These are phyloP conservation scores for Megatriorchis doriae DNA, from an alignment of 2,113 vertebrate genomes.

Conservation along the genomic window DNA sequence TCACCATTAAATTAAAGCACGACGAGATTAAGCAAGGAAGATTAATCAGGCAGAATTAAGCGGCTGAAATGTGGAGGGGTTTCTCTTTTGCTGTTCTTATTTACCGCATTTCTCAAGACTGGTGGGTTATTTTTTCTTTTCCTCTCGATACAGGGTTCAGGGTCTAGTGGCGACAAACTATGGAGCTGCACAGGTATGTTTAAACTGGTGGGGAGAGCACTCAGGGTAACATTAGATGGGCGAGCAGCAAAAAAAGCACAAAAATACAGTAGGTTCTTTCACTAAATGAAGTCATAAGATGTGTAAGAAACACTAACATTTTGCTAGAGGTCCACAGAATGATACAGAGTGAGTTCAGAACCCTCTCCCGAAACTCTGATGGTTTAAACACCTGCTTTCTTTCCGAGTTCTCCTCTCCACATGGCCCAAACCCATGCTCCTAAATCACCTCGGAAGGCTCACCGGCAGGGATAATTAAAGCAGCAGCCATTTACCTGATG, in stretches of 20 bases:
- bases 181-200: not conserved
- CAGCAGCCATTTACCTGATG: conserved; percentile 82
- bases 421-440: accelerated
- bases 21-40: not conserved
- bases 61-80: not conserved
- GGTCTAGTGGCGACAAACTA: not conserved
- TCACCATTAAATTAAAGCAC: not conserved
- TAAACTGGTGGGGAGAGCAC: not conserved
- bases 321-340: not conserved
- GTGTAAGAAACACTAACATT: accelerated
- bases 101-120: not conserved
- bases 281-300: not conserved
- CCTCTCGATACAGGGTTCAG: not conserved
- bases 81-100: not conserved
- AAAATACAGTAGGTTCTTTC: not conserved
- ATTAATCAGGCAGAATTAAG: conserved; percentile 11
- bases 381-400: not conserved
- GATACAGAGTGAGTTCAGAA: not conserved
- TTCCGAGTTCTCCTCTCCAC: not conserved
- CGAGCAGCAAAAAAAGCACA: not conserved
- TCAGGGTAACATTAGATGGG: not conserved
- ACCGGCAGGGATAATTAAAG: not conserved
- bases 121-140: not conserved
- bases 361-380: not conserved
- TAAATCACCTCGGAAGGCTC: not conserved